Evolutionary conservation across 2,888 invertebrate species (phyloP).

Genomic region (Orgyia antiqua): DNA sequence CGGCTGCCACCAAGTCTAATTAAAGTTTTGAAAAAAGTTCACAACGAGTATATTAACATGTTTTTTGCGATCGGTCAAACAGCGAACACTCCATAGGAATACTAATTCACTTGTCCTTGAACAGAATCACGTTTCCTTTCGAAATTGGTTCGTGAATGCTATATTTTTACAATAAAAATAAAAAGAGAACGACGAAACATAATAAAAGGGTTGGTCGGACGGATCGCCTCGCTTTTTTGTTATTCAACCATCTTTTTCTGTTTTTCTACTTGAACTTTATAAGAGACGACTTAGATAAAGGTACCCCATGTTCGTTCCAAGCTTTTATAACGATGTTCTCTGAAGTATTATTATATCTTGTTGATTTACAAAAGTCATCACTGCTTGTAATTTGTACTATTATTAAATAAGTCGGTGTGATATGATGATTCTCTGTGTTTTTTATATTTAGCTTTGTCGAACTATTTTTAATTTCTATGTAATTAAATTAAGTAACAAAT

Average conservation of each 20-base stretch:
- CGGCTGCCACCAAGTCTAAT: constrained; percentile 47
- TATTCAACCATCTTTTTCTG: constrained; percentile 42
- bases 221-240: constrained; percentile 65
- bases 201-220: constrained; percentile 69
- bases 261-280: constrained; percentile 41
- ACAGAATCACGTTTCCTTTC: constrained; percentile 76
- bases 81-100: constrained; percentile 66
- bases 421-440: too few species aligned
- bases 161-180: constrained; percentile 76
- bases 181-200: constrained; percentile 60
- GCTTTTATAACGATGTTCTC: constrained; percentile 20
- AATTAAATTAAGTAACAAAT: too few species aligned
- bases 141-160: constrained; percentile 75
- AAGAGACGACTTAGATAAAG: constrained; percentile 42
- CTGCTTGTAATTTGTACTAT: too few species aligned
- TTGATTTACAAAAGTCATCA: constrained; percentile 8
- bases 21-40: constrained; percentile 59
- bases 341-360: constrained; percentile 10
- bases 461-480: too few species aligned
- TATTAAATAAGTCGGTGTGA: too few species aligned
- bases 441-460: too few species aligned
- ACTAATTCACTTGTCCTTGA: constrained; percentile 74
- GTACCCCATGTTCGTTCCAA: constrained; percentile 33
- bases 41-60: constrained; percentile 62
- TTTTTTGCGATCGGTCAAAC: constrained; percentile 71